Conservation (phyloP, 2,888 invertebrate species). For the Lasioglossum zephyrum region DNA sequence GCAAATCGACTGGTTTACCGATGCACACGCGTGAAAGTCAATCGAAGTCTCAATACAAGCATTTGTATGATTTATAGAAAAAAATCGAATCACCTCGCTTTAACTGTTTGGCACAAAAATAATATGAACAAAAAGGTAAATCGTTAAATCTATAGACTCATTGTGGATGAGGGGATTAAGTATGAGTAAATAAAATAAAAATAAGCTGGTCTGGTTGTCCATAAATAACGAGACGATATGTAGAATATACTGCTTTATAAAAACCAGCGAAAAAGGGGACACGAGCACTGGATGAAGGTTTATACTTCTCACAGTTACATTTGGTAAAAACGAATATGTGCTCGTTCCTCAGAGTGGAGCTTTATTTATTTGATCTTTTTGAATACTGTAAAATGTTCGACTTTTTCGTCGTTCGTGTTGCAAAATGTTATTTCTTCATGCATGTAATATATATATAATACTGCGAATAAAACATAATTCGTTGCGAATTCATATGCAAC, state of each 20-base stretch:
- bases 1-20: not conserved
- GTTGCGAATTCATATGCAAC: too few relatives aligned
- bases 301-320: not conserved
- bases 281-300: not conserved
- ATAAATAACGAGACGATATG: not conserved
- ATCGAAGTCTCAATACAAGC: too few relatives aligned
- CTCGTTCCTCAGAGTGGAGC: not conserved
- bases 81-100: not conserved
- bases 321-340: not conserved
- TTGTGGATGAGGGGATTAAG: not conserved
- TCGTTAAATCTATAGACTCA: not conserved
- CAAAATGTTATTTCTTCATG: not conserved
- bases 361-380: not conserved
- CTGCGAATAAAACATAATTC: not conserved
- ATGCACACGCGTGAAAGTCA: not conserved
- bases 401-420: not conserved
- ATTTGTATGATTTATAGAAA: not conserved
- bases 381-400: not conserved
- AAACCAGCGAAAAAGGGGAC: not conserved
- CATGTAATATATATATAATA: not conserved
- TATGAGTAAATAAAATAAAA: not conserved
- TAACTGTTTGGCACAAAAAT: not conserved
- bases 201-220: not conserved
- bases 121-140: not conserved
- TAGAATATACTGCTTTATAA: not conserved